These are phyloP conservation scores for Teleogryllus oceanicus DNA, from an alignment of 2,888 invertebrate genomes.

Conservation along the genomic window DNA sequence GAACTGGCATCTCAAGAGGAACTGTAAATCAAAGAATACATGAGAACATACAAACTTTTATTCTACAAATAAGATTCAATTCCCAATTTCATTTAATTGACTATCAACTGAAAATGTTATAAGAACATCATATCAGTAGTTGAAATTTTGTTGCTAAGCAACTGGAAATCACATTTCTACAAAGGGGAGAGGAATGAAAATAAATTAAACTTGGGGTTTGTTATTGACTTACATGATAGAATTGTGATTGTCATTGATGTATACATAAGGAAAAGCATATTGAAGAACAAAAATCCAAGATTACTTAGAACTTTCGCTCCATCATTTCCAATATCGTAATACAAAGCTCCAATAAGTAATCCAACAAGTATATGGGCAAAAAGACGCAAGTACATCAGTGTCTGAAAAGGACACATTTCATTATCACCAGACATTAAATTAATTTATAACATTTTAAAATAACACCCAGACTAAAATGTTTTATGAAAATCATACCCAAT, in stretches of 20 bases:
- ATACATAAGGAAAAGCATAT: constrained; percentile 98
- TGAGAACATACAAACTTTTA: too few relatives aligned
- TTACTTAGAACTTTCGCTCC: constrained; percentile 95
- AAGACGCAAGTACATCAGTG: constrained; percentile 88
- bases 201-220: too few relatives aligned
- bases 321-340: constrained; percentile 94
- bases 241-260: constrained; percentile 99
- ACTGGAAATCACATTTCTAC: neutral
- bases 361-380: constrained; percentile 93
- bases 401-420: constrained; percentile 57
- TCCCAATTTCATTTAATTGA: too few relatives aligned
- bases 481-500: constrained; percentile 66
- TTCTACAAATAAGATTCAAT: too few relatives aligned
- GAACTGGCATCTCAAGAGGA: constrained; percentile 92
- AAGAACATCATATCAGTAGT: neutral
- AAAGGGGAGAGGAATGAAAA: neutral
- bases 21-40: constrained; percentile 55
- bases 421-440: neutral
- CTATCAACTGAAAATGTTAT: too few relatives aligned
- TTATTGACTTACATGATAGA: constrained; percentile 77
- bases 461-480: neutral
- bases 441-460: neutral
- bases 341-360: constrained; percentile 88
- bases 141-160: neutral
- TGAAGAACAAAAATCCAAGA: constrained; percentile 95